Evolutionary conservation across 2,888 invertebrate species (phyloP).

Genomic region (Tuberolachnus salignus): DNA sequence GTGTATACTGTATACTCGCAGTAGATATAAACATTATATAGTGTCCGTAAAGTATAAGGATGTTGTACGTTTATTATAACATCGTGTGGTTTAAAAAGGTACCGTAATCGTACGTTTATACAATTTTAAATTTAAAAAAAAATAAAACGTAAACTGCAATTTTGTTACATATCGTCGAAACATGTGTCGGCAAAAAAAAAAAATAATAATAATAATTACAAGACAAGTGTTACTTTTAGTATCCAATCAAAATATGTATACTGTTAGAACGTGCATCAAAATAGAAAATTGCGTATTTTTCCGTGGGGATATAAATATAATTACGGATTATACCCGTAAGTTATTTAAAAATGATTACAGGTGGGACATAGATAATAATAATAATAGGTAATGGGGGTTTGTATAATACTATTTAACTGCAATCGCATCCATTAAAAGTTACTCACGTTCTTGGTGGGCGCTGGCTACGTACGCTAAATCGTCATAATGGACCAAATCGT

Average conservation of each 20-base stretch:
- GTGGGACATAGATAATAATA: not conserved
- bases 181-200: not conserved
- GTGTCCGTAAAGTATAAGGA: too few species aligned
- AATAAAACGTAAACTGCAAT: not conserved
- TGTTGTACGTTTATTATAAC: too few species aligned
- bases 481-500: slow-evolving; percentile 96
- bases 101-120: too few species aligned
- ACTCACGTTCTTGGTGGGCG: slow-evolving; percentile 98
- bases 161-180: not conserved
- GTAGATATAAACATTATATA: too few species aligned
- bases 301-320: not conserved
- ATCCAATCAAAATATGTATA: slow-evolving; percentile 5
- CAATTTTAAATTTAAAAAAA: not conserved
- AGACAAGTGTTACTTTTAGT: not conserved
- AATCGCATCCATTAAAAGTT: not conserved
- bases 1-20: too few species aligned
- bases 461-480: slow-evolving; percentile 97
- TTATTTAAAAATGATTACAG: not conserved
- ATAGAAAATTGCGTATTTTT: not conserved
- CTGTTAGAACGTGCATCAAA: not conserved
- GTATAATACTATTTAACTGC: not conserved
- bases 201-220: not conserved
- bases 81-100: not conserved
- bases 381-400: not conserved
- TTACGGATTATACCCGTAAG: not conserved